Conservation (phyloP, 2,113 vertebrate species). For the Urocitellus parryii region DNA sequence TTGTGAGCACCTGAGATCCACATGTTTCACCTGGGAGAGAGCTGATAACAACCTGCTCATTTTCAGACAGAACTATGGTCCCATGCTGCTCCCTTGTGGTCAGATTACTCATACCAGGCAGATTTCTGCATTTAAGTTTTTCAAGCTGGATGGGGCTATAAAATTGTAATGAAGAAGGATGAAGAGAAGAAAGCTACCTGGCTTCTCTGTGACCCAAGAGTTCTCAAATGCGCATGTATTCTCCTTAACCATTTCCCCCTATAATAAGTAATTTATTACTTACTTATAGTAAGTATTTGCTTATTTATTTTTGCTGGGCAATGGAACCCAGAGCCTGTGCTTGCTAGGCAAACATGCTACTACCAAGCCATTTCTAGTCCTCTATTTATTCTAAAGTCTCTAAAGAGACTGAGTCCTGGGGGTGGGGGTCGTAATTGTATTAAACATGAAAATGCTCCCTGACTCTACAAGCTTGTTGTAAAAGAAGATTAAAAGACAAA, state of each 20-base stretch:
- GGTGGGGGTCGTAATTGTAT: not conserved
- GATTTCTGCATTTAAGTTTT: not conserved
- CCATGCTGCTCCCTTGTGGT: not conserved
- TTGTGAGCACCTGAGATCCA: not conserved
- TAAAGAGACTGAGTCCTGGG: not conserved
- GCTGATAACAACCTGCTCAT: not conserved
- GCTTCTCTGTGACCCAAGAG: not conserved
- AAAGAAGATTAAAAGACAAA: not conserved
- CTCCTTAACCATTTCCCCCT: not conserved
- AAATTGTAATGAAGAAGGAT: not conserved
- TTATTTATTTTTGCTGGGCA: too few species aligned
- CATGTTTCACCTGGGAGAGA: fast-evolving
- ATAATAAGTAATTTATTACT: too few species aligned
- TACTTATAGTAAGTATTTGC: too few species aligned
- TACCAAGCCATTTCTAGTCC: too few species aligned
- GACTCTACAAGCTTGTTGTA: not conserved
- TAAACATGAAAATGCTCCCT: not conserved
- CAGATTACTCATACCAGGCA: not conserved
- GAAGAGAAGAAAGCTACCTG: not conserved
- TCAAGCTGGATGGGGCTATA: not conserved
- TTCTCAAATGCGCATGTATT: not conserved
- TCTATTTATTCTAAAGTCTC: not conserved
- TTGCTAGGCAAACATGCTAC: too few species aligned
- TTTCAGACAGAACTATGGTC: not conserved
- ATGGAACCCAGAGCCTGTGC: too few species aligned